Evolutionary conservation across 2,888 invertebrate species (phyloP), one percentile per base, ranked within the genome.

Genomic region (Harpagoxenus sublaevis): DNA sequence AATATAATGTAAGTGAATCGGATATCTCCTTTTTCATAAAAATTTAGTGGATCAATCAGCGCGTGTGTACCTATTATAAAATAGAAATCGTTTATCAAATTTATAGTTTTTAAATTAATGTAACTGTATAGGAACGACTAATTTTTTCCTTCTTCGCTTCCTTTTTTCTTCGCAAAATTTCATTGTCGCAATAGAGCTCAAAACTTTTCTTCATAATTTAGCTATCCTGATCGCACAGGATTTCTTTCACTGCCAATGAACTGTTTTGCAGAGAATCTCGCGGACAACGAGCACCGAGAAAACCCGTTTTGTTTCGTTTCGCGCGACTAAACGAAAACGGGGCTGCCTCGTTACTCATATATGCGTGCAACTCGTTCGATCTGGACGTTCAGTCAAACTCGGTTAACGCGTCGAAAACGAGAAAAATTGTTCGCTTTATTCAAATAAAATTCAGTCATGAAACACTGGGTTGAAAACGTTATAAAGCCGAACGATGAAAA

Each of bases 241-340:
- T 28, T 28, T 73, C 3, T 28, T 73, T 73, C 2, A 15, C 8
- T 18, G 55, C 2, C 18, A 74, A 23, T n/a, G 23, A 23, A 65
- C n/a, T 39, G 51, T n/a, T 12, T 48, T 45, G 6, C 18, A 48
- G 15, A 35, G 60, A 81, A 77, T 81, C 60, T 81, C 28, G 15
- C 28, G 28, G 31, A 45, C 62, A 57, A 62, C 28, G 60, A 60
- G 75, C 48, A 31, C 28, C 8, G 48, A 28, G 78, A 51, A 77
- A 81, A 81, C 51, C 62, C 78, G 81, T 81, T 88, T 88, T 57
- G 66, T 88, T 88, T 78, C 57, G 74, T 88, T 88, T 78, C 63
- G 75, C 79, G 83, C 83, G 83, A 63, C 87, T 60, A 57, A 77
- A 77, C 75, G 75, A 89, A 66, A 88, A 89, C 87, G 88, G 73